These are phyloP conservation scores for Melospiza georgiana DNA, from an alignment of 2,113 vertebrate genomes.

Conservation along the genomic window DNA sequence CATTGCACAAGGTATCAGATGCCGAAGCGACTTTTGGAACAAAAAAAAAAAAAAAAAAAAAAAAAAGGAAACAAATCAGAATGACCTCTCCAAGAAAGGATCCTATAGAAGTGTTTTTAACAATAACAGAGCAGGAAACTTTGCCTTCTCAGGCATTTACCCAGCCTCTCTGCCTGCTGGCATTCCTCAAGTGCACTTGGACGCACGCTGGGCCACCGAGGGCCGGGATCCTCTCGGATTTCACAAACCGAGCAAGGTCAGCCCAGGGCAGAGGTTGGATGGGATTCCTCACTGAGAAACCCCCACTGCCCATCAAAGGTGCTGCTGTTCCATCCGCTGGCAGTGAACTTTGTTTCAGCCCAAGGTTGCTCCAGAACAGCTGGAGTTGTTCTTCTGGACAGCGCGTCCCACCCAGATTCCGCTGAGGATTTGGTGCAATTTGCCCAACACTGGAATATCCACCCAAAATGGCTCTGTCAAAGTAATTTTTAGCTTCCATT, in stretches of 20 bases:
- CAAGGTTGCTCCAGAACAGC: background rate
- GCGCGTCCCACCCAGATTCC: background rate
- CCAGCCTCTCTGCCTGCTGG: conserved; percentile 28
- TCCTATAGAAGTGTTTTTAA: conserved; percentile 18
- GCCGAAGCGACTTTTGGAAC: background rate
- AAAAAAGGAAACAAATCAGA: conserved; percentile 12
- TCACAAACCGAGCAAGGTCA: conserved; percentile 47
- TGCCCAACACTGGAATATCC: background rate
- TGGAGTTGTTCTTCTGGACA: background rate
- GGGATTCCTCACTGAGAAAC: background rate
- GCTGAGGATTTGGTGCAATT: background rate
- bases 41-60: background rate
- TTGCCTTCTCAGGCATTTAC: conserved; percentile 21
- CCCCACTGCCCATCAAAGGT: background rate
- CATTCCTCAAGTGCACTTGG: conserved; percentile 15
- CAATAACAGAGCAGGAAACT: conserved; percentile 39
- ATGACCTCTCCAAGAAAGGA: background rate
- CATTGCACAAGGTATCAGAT: conserved; percentile 19
- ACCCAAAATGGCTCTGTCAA: background rate
- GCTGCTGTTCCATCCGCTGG: background rate
- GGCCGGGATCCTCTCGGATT: conserved; percentile 18
- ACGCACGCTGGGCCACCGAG: conserved; percentile 19
- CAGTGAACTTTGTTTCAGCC: background rate
- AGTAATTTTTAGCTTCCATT: background rate
- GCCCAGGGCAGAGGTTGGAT: conserved; percentile 9